phyloP scores from a whole-genome alignment of 2,797 vertebrate species.

The Catostomus latipinnis region DNA sequence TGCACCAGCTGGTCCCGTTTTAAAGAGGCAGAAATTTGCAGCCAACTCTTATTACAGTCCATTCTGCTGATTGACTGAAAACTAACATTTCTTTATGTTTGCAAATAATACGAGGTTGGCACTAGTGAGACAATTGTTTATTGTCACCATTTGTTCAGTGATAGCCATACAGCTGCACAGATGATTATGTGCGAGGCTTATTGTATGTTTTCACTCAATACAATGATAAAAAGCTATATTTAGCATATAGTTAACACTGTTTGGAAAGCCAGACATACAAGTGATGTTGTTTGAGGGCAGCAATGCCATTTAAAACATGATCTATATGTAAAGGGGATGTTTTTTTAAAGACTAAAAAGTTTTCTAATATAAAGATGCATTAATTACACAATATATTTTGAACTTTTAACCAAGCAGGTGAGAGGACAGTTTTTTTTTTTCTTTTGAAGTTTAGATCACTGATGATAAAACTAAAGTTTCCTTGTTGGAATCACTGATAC shows the following conservation, averaged over 20 bases:
- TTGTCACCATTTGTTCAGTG: constrained; percentile 35
- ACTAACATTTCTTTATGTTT: constrained; percentile 34
- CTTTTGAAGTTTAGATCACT: neutral
- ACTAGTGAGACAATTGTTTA: constrained; percentile 26
- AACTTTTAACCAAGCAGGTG: neutral
- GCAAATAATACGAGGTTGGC: constrained; percentile 41
- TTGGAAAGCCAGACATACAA: neutral
- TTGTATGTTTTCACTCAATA: constrained; percentile 4
- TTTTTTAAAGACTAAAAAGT: neutral
- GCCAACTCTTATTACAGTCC: constrained; percentile 28
- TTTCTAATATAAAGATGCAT: neutral
- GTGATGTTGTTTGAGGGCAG: no score
- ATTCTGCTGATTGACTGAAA: constrained; percentile 21
- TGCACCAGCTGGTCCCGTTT: constrained; percentile 33
- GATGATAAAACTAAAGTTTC: constrained; percentile 35
- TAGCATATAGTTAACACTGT: neutral
- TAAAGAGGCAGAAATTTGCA: constrained; percentile 32
- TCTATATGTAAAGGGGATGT: neutral
- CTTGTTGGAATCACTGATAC: constrained; percentile 5
- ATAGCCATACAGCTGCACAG: neutral
- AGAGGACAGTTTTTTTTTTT: neutral
- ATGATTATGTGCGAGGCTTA: constrained; percentile 2
- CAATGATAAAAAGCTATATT: neutral
- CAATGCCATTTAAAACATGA: neutral
- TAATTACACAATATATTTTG: neutral